A percentile compares a stretch with the other conserved stretches of the same genome.
These are phyloP conservation scores for Pelecanoides urinatrix DNA, from an alignment of 2,113 vertebrate genomes.

Conservation along the genomic window DNA sequence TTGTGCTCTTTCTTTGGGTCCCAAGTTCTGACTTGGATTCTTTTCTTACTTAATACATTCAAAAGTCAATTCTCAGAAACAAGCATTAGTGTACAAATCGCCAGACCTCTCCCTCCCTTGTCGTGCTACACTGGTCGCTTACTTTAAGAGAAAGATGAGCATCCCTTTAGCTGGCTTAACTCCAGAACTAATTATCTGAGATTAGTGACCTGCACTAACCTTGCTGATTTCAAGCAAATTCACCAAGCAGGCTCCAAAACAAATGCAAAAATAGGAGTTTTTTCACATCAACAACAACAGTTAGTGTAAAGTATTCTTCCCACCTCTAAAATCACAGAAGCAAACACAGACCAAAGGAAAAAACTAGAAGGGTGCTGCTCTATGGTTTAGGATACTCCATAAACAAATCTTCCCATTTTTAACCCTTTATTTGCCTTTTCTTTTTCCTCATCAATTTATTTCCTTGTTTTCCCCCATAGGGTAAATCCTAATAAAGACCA, in stretches of 20 bases:
- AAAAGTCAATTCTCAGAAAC: background rate
- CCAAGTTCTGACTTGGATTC: background rate
- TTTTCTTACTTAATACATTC: background rate
- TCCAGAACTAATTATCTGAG: constrained; percentile 45
- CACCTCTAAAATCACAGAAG: background rate
- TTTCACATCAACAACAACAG: background rate
- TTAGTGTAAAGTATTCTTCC: background rate
- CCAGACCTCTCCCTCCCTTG: background rate
- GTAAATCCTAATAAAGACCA: background rate
- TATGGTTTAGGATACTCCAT: background rate
- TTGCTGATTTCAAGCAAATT: constrained; percentile 24
- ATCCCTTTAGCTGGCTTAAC: background rate
- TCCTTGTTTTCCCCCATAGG: background rate
- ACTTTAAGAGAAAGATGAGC: background rate
- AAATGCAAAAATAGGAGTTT: background rate
- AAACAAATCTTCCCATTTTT: background rate
- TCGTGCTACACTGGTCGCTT: background rate
- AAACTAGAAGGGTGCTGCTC: background rate
- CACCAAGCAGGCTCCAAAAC: background rate
- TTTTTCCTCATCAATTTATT: background rate
- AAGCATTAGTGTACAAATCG: background rate
- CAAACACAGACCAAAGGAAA: background rate
- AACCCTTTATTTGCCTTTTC: background rate
- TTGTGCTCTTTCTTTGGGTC: background rate
- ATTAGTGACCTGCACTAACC: constrained; percentile 37